Evolutionary conservation across 2,113 vertebrate genomes (phyloP).

Genomic region (Rostratula benghalensis): DNA sequence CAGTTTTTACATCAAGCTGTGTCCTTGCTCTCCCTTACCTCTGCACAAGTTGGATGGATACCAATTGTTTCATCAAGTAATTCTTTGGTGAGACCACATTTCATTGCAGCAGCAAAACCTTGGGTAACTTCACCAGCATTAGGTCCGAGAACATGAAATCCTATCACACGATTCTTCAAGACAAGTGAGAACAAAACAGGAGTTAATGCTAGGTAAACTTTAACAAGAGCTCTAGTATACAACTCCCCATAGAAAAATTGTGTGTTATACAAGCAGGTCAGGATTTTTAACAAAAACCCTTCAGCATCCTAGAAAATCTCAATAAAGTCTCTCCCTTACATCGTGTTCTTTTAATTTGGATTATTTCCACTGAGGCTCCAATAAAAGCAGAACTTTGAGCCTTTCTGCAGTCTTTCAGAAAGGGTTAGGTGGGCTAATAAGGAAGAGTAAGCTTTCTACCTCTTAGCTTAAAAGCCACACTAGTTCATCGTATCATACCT

Average conservation of each 20-base stretch:
- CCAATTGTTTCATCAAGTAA: conserved; percentile 89
- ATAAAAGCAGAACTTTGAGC: neutral
- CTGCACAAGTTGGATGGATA: conserved; percentile 95
- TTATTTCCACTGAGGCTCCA: neutral
- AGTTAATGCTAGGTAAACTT: neutral
- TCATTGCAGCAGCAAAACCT: conserved; percentile 92
- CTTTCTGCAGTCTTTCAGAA: neutral
- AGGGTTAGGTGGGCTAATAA: neutral
- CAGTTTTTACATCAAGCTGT: neutral
- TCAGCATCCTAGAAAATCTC: neutral
- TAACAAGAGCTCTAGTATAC: neutral
- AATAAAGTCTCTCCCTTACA: neutral
- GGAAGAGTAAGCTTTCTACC: neutral
- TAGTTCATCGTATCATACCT: neutral
- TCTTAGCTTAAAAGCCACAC: neutral
- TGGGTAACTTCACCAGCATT: conserved; percentile 97
- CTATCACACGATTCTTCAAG: conserved; percentile 87
- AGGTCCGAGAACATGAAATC: conserved; percentile 93
- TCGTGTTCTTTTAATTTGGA: neutral
- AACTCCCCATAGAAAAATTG: neutral
- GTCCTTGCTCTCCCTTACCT: conserved; percentile 71
- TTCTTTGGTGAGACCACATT: conserved; percentile 92
- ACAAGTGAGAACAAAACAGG: neutral
- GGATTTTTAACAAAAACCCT: neutral
- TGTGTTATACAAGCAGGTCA: neutral